phyloP scores from a whole-genome alignment of 1,140 invertebrate genomes.

The Trissolcus basalis region DNA sequence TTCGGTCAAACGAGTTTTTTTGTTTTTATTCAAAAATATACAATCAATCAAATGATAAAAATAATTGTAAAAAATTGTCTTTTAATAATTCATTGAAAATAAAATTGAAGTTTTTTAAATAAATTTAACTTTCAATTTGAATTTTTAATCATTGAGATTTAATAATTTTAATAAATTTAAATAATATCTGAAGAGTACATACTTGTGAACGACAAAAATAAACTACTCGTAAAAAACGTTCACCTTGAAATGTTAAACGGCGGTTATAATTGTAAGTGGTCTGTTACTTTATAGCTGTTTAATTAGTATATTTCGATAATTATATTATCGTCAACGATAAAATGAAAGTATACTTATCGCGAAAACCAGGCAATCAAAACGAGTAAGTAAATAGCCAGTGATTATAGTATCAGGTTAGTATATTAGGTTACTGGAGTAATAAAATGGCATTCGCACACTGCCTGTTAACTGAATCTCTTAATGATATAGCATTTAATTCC shows the following conservation, averaged over 20 bases:
- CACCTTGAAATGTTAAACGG: not conserved
- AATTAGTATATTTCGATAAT: slow-evolving; percentile 42
- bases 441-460: slow-evolving; percentile 33
- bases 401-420: slow-evolving; percentile 45
- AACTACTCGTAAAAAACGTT: no score
- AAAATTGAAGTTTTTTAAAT: no score
- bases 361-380: slow-evolving; percentile 33
- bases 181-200: no score
- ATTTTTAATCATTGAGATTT: no score
- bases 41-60: no score
- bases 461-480: slow-evolving; percentile 26
- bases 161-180: no score
- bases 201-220: no score
- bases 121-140: no score
- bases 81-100: no score
- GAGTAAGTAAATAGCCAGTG: slow-evolving; percentile 40
- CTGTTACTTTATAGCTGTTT: slow-evolving; percentile 13
- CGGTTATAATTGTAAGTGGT: not conserved
- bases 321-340: slow-evolving; percentile 34
- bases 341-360: slow-evolving; percentile 27
- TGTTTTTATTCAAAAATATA: no score
- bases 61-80: no score
- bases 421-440: slow-evolving; percentile 52
- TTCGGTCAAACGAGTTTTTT: no score
- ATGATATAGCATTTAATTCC: slow-evolving; percentile 23